Conservation (phyloP, 2,888 invertebrate species). For the Perithous albicinctus region DNA sequence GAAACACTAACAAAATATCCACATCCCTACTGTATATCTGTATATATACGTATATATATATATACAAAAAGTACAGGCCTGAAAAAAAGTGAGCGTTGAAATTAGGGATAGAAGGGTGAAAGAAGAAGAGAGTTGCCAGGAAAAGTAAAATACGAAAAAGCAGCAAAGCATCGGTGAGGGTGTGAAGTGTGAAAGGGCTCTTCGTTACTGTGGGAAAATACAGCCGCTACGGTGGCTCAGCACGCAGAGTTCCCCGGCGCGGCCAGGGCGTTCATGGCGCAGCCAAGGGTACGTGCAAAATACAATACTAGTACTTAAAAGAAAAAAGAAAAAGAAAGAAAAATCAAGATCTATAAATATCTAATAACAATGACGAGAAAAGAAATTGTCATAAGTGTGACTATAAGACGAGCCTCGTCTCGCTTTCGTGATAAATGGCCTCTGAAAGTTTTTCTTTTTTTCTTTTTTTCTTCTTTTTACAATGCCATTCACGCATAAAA, state of each 20-base stretch:
- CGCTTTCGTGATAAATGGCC: neutral
- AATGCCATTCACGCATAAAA: constrained; percentile 41
- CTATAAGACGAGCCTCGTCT: too few relatives aligned
- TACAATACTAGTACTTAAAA: constrained; percentile 20
- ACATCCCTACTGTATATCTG: neutral
- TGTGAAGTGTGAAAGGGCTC: constrained; percentile 56
- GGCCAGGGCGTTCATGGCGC: constrained; percentile 94
- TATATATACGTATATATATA: constrained; percentile 15
- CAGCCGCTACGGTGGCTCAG: constrained; percentile 86
- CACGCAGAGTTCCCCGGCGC: constrained; percentile 87
- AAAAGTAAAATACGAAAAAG: neutral
- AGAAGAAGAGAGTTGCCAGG: constrained; percentile 22
- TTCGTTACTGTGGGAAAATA: constrained; percentile 83
- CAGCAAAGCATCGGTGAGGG: constrained; percentile 35
- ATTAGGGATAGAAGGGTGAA: constrained; percentile 16
- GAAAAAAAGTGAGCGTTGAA: neutral
- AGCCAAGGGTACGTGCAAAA: constrained; percentile 92
- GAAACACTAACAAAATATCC: neutral
- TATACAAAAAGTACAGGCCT: constrained; percentile 1
- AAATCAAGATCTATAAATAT: constrained; percentile 29
- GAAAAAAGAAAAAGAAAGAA: too few relatives aligned
- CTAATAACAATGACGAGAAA: constrained; percentile 6
- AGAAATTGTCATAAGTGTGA: constrained; percentile 24
- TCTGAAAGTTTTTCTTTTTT: neutral
- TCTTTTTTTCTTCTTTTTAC: constrained; percentile 25